Evolutionary conservation across 2,888 invertebrate genomes (phyloP).

Genomic region (Bembecia ichneumoniformis): DNA sequence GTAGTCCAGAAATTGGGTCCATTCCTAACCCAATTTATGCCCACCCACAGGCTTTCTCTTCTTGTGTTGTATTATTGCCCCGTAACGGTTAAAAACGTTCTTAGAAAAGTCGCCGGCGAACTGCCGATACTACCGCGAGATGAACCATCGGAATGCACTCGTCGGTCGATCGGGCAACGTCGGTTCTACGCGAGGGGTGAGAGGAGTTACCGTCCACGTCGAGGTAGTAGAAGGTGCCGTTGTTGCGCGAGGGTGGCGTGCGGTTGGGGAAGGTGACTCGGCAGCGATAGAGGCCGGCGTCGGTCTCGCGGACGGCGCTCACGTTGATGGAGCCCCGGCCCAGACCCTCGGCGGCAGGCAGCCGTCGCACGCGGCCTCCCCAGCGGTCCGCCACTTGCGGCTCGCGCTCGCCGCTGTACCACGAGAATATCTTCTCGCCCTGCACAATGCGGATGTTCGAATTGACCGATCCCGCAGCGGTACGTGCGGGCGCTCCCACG

Average conservation of each 20-base stretch:
- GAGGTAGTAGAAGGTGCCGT: slow-evolving; percentile 92
- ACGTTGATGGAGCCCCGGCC: slow-evolving; percentile 85
- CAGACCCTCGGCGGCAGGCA: slow-evolving; percentile 22
- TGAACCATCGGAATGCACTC: no score
- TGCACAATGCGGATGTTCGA: slow-evolving; percentile 31
- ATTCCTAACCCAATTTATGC: no score
- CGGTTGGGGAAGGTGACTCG: slow-evolving; percentile 89
- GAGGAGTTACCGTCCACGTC: slow-evolving; percentile 83
- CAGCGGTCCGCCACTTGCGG: slow-evolving; percentile 83
- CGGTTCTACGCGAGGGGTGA: background rate
- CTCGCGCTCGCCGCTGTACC: slow-evolving; percentile 82
- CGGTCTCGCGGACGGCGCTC: slow-evolving; percentile 88
- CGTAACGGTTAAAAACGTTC: no score
- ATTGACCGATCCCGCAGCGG: slow-evolving; percentile 3
- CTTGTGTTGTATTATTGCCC: no score
- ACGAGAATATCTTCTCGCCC: slow-evolving; percentile 86
- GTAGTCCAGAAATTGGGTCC: no score
- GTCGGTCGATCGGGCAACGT: background rate
- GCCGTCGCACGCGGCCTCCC: slow-evolving; percentile 79
- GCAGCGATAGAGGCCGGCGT: slow-evolving; percentile 94
- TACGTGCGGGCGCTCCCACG: background rate
- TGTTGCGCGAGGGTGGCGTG: slow-evolving; percentile 85
- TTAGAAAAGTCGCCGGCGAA: no score
- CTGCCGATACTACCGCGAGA: no score
- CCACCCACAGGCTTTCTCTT: no score